Conservation (phyloP, 2,888 invertebrate species). For the Tricholauxania praeusta region DNA sequence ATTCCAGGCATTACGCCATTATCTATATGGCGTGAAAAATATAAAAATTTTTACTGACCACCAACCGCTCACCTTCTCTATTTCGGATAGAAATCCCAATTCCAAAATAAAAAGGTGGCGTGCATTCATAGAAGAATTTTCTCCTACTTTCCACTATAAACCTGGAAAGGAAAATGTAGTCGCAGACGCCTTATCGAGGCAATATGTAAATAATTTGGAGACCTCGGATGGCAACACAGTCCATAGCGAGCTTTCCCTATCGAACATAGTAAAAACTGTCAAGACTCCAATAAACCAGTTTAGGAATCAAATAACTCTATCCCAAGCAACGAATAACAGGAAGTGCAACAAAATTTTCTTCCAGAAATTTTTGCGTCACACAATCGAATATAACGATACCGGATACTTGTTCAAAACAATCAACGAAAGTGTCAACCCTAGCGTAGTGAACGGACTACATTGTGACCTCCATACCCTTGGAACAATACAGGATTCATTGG, state of each 20-base stretch:
- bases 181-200: constrained; percentile 43
- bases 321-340: constrained; percentile 21
- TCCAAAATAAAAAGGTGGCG: constrained; percentile 39
- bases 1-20: constrained; percentile 59
- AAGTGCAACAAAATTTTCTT: constrained; percentile 33
- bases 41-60: constrained; percentile 44
- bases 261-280: constrained; percentile 30
- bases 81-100: constrained; percentile 43
- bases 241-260: constrained; percentile 36
- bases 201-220: constrained; percentile 37
- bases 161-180: constrained; percentile 43
- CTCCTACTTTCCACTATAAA: constrained; percentile 40
- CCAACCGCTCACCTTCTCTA: constrained; percentile 44
- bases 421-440: constrained; percentile 26
- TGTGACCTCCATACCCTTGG: constrained; percentile 32
- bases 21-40: constrained; percentile 55
- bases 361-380: constrained; percentile 29
- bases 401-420: constrained; percentile 31
- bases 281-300: constrained; percentile 38
- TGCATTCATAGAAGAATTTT: constrained; percentile 41
- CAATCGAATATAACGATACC: constrained; percentile 2
- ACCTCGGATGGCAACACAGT: constrained; percentile 7
- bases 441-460: constrained; percentile 33
- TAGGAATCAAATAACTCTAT: constrained; percentile 39
- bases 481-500: constrained; percentile 34